These are phyloP conservation scores for Pogona vitticeps DNA, from an alignment of 2,113 vertebrate species.

Conservation along the genomic window DNA sequence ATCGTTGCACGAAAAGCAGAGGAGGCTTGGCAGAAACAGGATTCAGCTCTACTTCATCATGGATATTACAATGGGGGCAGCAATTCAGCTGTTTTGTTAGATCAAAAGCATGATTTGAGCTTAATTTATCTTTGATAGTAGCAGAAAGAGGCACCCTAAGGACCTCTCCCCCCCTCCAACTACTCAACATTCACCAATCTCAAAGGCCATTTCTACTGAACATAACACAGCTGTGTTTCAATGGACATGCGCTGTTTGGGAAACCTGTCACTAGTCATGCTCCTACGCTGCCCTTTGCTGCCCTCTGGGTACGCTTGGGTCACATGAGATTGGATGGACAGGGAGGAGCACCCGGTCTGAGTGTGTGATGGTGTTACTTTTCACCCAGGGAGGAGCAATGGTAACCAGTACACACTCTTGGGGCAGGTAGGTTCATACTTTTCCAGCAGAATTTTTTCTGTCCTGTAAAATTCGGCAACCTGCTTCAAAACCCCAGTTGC, in stretches of 20 bases:
- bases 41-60: background rate
- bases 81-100: background rate
- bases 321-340: too few species aligned
- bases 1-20: background rate
- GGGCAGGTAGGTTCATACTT: too few species aligned
- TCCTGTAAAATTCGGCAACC: too few species aligned
- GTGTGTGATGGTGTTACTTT: too few species aligned
- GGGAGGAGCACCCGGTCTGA: too few species aligned
- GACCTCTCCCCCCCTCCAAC: background rate
- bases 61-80: background rate
- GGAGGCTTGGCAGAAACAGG: background rate
- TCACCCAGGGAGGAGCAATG: too few species aligned
- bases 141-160: background rate
- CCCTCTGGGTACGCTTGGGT: too few species aligned
- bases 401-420: too few species aligned
- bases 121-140: background rate
- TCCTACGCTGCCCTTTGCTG: too few species aligned
- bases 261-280: background rate
- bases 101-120: background rate
- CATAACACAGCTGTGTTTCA: background rate
- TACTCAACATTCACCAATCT: background rate
- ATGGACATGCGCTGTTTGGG: background rate
- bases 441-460: too few species aligned
- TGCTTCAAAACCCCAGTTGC: too few species aligned
- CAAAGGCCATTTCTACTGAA: background rate